Conservation (phyloP, 2,113 vertebrate species). For the Pygoscelis antarcticus region DNA sequence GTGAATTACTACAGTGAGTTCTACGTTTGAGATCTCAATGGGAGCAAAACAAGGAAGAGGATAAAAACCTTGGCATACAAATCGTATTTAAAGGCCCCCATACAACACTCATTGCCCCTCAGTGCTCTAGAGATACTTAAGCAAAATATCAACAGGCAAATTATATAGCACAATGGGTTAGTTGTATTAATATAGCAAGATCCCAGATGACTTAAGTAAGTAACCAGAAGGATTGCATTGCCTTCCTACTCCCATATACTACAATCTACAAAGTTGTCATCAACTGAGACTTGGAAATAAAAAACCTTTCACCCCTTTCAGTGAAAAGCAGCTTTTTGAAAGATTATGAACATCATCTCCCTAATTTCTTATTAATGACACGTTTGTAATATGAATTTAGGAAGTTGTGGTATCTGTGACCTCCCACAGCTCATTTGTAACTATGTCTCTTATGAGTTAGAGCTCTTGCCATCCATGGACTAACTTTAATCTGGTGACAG, state of each 20-base stretch:
- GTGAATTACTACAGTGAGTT: background rate
- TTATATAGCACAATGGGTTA: background rate
- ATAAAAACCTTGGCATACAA: background rate
- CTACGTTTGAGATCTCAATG: background rate
- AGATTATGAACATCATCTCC: slow-evolving; percentile 7
- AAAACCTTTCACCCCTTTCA: slow-evolving; percentile 3
- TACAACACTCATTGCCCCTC: background rate
- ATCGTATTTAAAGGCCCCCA: background rate
- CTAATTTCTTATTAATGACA: slow-evolving; percentile 59
- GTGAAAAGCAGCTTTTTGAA: slow-evolving; percentile 28
- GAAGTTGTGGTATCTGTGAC: slow-evolving; percentile 52
- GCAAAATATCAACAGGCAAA: slow-evolving; percentile 42
- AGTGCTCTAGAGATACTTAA: background rate
- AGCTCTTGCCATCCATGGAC: slow-evolving; percentile 49
- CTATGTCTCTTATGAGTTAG: slow-evolving; percentile 55
- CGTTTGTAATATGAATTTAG: slow-evolving; percentile 6
- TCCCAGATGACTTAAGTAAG: background rate
- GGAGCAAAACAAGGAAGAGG: background rate
- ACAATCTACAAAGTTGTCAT: background rate
- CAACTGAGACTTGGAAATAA: background rate
- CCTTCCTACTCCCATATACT: background rate
- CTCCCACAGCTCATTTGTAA: slow-evolving; percentile 75
- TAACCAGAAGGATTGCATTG: background rate
- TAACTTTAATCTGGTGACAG: slow-evolving; percentile 73
- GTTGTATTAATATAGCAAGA: slow-evolving; percentile 5